Conservation (phyloP, 2,797 vertebrate genomes). For the Spondyliosoma cantharus region DNA sequence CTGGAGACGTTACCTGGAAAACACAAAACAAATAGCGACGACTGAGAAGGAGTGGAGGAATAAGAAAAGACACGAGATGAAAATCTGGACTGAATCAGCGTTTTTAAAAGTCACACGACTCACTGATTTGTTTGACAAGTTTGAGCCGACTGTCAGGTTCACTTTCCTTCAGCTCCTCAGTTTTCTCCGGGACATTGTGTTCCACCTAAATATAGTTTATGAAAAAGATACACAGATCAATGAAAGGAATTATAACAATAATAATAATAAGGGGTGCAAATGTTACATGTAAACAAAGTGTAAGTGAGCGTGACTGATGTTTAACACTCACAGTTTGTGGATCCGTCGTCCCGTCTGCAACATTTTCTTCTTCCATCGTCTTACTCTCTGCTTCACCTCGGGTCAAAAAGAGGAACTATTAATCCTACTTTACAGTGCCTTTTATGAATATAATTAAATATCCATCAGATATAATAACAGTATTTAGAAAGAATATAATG, state of each 20-base stretch:
- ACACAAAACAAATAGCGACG: constrained; percentile 9
- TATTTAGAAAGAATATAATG: background rate
- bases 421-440: background rate
- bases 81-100: background rate
- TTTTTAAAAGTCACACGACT: constrained; percentile 44
- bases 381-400: constrained; percentile 62
- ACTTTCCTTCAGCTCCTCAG: constrained; percentile 38
- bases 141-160: constrained; percentile 43
- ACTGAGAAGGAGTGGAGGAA: background rate
- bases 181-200: constrained; percentile 19
- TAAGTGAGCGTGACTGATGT: background rate
- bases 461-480: background rate
- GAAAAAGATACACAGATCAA: background rate
- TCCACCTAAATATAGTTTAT: constrained; percentile 56
- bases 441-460: constrained; percentile 1
- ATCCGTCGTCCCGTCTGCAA: constrained; percentile 26
- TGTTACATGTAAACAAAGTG: background rate
- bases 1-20: constrained; percentile 74
- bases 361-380: constrained; percentile 33
- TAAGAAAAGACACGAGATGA: background rate
- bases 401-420: constrained; percentile 9
- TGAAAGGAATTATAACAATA: background rate
- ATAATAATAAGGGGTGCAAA: background rate
- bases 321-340: constrained; percentile 56
- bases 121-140: constrained; percentile 76